Base-by-base conservation (phyloP, 2,797 vertebrate species). In the Crypturellus tataupa region DNA sequence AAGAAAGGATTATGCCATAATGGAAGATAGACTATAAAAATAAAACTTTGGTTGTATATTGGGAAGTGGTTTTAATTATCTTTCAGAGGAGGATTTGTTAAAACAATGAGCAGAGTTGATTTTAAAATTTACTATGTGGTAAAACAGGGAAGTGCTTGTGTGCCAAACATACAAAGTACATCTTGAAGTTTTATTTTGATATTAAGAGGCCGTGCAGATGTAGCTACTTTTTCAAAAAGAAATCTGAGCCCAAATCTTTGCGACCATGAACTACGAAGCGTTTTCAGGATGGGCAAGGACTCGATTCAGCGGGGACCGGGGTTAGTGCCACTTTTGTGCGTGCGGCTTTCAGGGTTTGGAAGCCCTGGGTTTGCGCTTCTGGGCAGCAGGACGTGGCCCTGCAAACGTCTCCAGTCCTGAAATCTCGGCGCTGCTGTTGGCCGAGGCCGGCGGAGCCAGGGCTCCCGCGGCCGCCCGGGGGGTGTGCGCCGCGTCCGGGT, bases 21-120 rank as follows among this genome's bases (percentile, higher is more conserved):
- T 97, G 97, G 98, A 98, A 98, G 97, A 98, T 97, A 98, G 97
- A 98, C 92, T 98, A 97, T 98, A 98, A 98, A 97, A 98, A 98
- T 98, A 98, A 98, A 98, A 98, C 67, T 76, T 95, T 98, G 96
- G 96, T 98, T 98, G 97, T 98, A 97, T 98, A 97, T 98, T 98
- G 97, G 97, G 97, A 98, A 98, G 96, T 98, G 97, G 94, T 98
- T 98, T 98, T 95, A 98, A 87, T 97, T 97, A 97, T 98, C 91
- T 94, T 97, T 97, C 87, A 96, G 97, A 94, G 81, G 71, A 97
- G 86, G 44, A 69, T 92, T 95, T 97, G 73, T 95, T 94, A 90
- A 78, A 96, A 91, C 92, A 96, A 88, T 42, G 90, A 87, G 69
- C 80, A 90, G 89, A 93, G 92, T 80, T 92, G 96, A 94, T 94